These are phyloP conservation scores for Netelia fuscicornis DNA, from an alignment of 2,888 invertebrate species.

Conservation along the genomic window DNA sequence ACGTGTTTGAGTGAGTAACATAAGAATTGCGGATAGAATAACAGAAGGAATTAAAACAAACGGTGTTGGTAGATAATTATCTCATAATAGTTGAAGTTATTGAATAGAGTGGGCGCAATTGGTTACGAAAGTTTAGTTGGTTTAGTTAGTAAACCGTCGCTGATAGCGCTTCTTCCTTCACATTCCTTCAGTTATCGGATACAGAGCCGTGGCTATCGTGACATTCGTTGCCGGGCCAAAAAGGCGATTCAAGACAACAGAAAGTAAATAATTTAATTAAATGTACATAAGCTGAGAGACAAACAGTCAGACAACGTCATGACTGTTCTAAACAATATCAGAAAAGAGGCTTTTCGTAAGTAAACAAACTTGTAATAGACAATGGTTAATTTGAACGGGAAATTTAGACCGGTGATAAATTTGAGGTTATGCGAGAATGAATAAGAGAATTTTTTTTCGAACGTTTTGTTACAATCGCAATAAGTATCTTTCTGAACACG, in stretches of 20 bases:
- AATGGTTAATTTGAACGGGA: not conserved
- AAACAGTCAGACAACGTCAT: conserved; percentile 64
- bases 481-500: not conserved
- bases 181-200: not conserved
- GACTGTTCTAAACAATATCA: conserved; percentile 75
- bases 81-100: not conserved
- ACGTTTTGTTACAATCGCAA: not conserved
- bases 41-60: not conserved
- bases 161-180: not conserved
- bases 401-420: not conserved
- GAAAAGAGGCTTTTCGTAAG: conserved; percentile 75
- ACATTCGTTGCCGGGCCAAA: not conserved
- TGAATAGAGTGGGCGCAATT: not conserved
- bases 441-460: conserved; percentile 12
- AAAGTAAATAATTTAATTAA: conserved; percentile 3
- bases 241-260: not conserved
- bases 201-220: not conserved
- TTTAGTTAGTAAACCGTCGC: not conserved
- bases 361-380: conserved; percentile 46
- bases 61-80: not conserved
- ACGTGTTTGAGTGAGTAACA: not conserved
- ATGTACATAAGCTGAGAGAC: conserved; percentile 28
- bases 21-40: not conserved
- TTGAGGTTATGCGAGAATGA: conserved; percentile 49
- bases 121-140: not conserved